Evolutionary conservation across 2,797 vertebrate species (phyloP).

Genomic region (Toxotes lorentzi): DNA sequence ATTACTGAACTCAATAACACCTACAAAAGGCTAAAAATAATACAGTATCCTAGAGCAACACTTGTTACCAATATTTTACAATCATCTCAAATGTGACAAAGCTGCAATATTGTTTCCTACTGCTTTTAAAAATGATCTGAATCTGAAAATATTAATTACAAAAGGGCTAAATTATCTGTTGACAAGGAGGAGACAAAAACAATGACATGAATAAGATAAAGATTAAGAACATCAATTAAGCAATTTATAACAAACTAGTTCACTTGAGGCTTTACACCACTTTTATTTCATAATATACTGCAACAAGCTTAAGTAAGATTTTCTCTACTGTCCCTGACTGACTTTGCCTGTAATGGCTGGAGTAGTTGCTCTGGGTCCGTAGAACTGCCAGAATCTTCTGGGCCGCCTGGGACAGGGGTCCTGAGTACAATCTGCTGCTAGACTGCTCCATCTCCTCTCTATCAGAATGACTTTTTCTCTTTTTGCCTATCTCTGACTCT

Average conservation of each 20-base stretch:
- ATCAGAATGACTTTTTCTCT: constrained; percentile 8
- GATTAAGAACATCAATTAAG: neutral
- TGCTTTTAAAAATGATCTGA: neutral
- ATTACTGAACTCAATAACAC: neutral
- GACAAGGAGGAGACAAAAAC: neutral
- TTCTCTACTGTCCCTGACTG: constrained; percentile 73
- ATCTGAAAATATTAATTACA: neutral
- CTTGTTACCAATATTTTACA: neutral
- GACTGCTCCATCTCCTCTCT: constrained; percentile 82
- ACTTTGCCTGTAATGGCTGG: constrained; percentile 79
- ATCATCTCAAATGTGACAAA: neutral
- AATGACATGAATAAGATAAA: neutral
- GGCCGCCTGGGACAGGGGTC: constrained; percentile 86
- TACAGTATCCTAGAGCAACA: neutral
- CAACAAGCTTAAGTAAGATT: neutral
- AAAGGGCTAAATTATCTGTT: neutral
- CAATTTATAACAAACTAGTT: neutral
- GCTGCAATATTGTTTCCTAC: neutral
- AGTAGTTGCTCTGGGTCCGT: constrained; percentile 71
- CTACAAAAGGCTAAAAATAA: constrained; percentile 11
- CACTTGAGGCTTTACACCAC: neutral
- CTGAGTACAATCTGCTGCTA: constrained; percentile 73
- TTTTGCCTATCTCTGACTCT: constrained; percentile 72
- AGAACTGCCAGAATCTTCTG: constrained; percentile 90
- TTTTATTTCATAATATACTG: neutral